Evolutionary conservation across 2,888 invertebrate species (phyloP).

Genomic region (Tetheella fluctuosa): DNA sequence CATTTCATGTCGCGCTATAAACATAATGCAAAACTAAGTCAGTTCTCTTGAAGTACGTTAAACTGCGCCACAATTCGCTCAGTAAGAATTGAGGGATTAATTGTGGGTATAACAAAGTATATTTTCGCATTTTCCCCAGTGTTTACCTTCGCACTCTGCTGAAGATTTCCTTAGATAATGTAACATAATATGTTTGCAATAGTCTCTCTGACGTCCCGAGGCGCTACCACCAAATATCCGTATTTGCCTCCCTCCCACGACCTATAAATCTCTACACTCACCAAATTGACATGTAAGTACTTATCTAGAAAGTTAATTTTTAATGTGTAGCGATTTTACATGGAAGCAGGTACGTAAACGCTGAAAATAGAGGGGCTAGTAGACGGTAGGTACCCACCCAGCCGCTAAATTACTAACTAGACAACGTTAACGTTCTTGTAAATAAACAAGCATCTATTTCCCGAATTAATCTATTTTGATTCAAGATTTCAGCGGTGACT

Average conservation of each 20-base stretch:
- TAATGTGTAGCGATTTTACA: background rate
- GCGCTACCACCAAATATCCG: background rate
- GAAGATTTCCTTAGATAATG: constrained; percentile 1
- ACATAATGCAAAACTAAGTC: too few relatives aligned
- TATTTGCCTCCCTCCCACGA: background rate
- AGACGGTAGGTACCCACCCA: too few relatives aligned
- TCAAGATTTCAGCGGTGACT: background rate
- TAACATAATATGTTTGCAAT: background rate
- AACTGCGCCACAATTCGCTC: too few relatives aligned
- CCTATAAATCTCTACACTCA: background rate
- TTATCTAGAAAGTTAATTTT: background rate
- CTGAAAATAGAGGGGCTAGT: too few relatives aligned
- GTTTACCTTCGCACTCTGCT: background rate
- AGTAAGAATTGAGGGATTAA: too few relatives aligned
- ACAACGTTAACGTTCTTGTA: background rate
- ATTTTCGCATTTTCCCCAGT: background rate
- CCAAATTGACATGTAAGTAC: background rate
- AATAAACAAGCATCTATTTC: background rate
- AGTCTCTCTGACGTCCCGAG: background rate
- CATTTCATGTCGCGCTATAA: background rate
- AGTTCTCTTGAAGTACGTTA: too few relatives aligned
- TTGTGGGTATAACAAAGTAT: background rate
- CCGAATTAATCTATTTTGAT: background rate
- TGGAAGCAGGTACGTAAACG: background rate
- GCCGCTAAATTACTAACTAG: too few relatives aligned